Evolutionary conservation across 2,113 vertebrate genomes (phyloP).

Genomic region (Tenrec ecaudatus): DNA sequence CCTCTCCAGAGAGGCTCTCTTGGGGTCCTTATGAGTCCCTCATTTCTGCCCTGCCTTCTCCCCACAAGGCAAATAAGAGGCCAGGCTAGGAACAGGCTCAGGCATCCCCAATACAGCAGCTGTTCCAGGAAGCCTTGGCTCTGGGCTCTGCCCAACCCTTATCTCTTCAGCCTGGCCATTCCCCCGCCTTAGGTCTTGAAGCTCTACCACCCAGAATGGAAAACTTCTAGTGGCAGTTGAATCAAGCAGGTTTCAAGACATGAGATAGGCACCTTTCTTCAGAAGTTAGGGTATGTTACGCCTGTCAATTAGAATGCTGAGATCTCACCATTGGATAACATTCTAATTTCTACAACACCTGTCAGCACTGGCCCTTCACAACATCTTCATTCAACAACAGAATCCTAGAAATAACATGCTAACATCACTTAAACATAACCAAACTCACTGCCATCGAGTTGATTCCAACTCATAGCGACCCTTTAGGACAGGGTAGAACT

Average conservation of each 20-base stretch:
- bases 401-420: constrained; percentile 10
- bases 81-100: neutral
- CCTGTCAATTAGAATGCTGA: neutral
- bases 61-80: constrained; percentile 15
- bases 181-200: neutral
- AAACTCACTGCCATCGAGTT: too few species aligned
- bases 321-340: constrained; percentile 34
- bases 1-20: constrained; percentile 62
- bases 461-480: too few species aligned
- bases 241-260: neutral
- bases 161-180: neutral
- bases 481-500: too few species aligned
- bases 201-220: neutral
- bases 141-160: neutral
- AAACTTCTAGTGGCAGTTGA: neutral
- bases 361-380: neutral
- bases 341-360: neutral
- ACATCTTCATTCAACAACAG: constrained; percentile 33
- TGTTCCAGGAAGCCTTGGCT: constrained; percentile 46
- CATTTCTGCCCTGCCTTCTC: constrained; percentile 33
- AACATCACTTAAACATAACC: neutral
- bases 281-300: constrained; percentile 19
- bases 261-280: neutral
- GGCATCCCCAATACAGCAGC: neutral
- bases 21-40: constrained; percentile 40